phyloP scores from a whole-genome alignment of 2,888 invertebrate species.

The Eutolmus rufibarbis region DNA sequence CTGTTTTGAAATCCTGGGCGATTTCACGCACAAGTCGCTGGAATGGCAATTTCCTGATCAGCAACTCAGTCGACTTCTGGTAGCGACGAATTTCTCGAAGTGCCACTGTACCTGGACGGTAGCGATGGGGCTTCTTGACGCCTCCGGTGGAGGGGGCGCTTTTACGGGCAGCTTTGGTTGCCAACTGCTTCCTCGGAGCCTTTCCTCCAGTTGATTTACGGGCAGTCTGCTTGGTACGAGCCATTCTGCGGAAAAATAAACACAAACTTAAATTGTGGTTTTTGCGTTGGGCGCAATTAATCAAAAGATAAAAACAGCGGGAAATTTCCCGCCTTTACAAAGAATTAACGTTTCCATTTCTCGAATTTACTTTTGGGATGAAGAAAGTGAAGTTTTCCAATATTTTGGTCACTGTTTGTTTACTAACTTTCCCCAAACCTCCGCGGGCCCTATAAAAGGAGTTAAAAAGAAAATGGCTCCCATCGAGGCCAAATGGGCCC shows the following conservation, averaged over 20 bases:
- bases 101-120: conserved; percentile 95
- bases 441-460: neutral
- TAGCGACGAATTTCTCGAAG: conserved; percentile 97
- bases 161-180: conserved; percentile 94
- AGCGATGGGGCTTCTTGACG: conserved; percentile 96
- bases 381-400: neutral
- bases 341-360: neutral
- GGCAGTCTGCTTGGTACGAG: conserved; percentile 97
- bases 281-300: neutral
- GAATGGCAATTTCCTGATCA: conserved; percentile 95
- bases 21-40: conserved; percentile 96
- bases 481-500: neutral
- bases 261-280: neutral
- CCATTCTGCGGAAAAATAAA: conserved; percentile 70
- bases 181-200: conserved; percentile 92
- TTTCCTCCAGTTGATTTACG: conserved; percentile 98
- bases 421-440: neutral
- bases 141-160: conserved; percentile 94
- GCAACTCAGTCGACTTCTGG: conserved; percentile 94
- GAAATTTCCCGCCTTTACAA: neutral
- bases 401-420: neutral
- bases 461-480: neutral
- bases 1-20: conserved; percentile 96
- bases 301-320: neutral
- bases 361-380: neutral